These are phyloP conservation scores for Monochamus saltuarius DNA, from an alignment of 1,140 invertebrate genomes.

Conservation along the genomic window DNA sequence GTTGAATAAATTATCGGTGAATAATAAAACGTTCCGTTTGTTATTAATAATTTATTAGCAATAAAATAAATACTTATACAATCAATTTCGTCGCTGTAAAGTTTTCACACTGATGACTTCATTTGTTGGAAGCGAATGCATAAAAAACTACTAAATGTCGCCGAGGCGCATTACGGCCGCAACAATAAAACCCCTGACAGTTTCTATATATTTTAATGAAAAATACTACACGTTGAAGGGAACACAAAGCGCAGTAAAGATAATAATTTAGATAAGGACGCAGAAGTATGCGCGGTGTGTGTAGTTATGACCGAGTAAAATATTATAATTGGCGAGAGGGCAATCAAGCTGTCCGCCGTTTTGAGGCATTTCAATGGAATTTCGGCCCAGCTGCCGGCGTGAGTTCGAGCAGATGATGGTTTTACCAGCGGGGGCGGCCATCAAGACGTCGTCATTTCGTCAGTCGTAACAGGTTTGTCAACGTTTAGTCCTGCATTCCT, in stretches of 20 bases:
- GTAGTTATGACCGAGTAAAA: slow-evolving; percentile 3
- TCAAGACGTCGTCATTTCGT: slow-evolving; percentile 12
- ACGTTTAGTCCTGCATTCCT: slow-evolving; percentile 9
- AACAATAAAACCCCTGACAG: slow-evolving; percentile 2
- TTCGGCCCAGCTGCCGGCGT: background rate
- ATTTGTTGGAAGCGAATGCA: no score
- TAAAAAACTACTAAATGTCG: no score
- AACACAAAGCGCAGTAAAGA: slow-evolving; percentile 15
- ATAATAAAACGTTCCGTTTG: no score
- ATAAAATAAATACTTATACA: no score
- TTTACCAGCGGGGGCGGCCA: slow-evolving; percentile 10
- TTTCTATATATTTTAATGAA: slow-evolving; percentile 1
- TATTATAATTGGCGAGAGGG: slow-evolving; percentile 17
- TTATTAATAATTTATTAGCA: no score
- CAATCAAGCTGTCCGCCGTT: slow-evolving; percentile 13
- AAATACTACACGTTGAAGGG: slow-evolving; percentile 7
- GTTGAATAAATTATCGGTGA: no score
- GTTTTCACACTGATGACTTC: no score
- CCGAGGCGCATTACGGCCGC: background rate
- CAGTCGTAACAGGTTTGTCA: slow-evolving; percentile 22
- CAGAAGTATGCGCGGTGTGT: background rate
- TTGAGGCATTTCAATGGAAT: slow-evolving; percentile 14
- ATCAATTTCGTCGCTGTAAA: no score
- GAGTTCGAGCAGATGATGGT: slow-evolving; percentile 6
- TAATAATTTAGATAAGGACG: slow-evolving; percentile 19